A percentile compares a stretch with the other conserved stretches of the same genome.
Evolutionary conservation across 30 jellyfish, hydroid and myxozoan genomes (phyloP).

Genomic region (Catostylus mosaicus): DNA sequence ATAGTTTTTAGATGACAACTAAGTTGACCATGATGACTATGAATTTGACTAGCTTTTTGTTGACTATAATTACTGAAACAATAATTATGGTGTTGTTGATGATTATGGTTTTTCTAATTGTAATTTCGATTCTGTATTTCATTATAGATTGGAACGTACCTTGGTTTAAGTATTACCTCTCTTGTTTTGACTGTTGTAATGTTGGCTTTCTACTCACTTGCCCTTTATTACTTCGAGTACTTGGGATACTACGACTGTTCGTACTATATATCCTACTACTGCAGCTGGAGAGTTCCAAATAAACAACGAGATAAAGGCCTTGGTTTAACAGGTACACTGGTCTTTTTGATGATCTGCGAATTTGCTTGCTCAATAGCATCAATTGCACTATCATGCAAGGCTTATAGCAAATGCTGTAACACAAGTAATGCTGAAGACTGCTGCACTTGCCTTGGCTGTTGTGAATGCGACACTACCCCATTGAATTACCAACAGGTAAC

Average conservation of each 20-base stretch:
- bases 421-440: too few species aligned
- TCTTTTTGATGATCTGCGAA: neutral
- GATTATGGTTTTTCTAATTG: neutral
- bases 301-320: neutral
- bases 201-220: neutral
- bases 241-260: neutral
- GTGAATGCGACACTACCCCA: too few species aligned
- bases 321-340: neutral
- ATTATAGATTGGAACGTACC: constrained; percentile 9
- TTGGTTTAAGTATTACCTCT: constrained; percentile 9
- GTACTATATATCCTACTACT: neutral
- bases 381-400: neutral
- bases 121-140: neutral
- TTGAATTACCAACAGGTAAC: too few species aligned
- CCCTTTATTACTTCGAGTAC: neutral
- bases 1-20: neutral
- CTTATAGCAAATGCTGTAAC: too few species aligned
- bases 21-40: neutral
- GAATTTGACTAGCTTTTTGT: neutral
- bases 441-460: too few species aligned
- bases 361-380: neutral
- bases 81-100: neutral
- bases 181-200: neutral
- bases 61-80: neutral
- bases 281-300: neutral